phyloP scores from a whole-genome alignment of 2,113 vertebrate species.

The Sphaerodactylus townsendi region DNA sequence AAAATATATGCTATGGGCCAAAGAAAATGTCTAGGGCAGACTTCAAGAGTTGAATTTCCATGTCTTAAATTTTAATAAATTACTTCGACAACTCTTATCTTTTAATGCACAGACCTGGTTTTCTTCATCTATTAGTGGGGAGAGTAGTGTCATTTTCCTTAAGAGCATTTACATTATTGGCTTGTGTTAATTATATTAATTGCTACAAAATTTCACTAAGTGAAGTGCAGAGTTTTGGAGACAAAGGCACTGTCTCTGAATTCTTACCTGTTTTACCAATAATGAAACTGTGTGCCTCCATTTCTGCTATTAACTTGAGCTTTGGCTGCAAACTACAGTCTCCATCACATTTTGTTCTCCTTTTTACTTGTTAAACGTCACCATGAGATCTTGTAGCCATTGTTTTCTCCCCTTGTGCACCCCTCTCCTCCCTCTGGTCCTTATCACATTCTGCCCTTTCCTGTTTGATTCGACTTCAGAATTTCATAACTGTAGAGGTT shows the following conservation, averaged over 20 bases:
- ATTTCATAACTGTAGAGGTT: background rate
- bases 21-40: background rate
- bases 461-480: background rate
- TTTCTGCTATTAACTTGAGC: background rate
- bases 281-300: background rate
- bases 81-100: background rate
- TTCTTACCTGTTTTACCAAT: background rate
- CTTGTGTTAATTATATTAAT: background rate
- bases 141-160: background rate
- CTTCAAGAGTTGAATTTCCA: background rate
- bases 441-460: background rate
- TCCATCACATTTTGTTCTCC: background rate
- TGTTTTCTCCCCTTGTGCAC: background rate
- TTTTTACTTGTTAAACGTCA: background rate
- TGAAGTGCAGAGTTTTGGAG: background rate
- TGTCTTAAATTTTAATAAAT: background rate
- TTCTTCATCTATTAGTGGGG: background rate
- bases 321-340: background rate
- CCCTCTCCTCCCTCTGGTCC: background rate
- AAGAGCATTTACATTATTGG: background rate
- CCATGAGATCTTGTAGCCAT: background rate
- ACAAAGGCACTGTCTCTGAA: background rate
- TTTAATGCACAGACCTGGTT: background rate
- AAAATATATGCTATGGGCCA: background rate
- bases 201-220: background rate